Percentiles rank a stretch among this genome's conserved stretches.
Conservation (phyloP, 2,797 vertebrate genomes). For the Xerus rutilus region DNA sequence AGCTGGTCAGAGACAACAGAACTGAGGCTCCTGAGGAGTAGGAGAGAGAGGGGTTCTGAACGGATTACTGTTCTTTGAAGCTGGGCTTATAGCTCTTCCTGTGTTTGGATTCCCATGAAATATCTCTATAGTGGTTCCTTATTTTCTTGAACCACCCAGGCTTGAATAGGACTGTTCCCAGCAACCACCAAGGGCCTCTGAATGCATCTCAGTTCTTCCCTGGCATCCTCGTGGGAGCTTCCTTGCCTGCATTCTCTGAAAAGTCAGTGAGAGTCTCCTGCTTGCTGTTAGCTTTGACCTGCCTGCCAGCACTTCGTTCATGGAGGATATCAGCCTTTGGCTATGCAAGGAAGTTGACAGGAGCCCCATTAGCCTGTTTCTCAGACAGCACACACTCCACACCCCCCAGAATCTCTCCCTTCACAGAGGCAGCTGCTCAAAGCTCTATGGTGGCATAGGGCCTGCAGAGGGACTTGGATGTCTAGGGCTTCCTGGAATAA, state of each 20-base stretch:
- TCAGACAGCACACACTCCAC: neutral
- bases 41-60: neutral
- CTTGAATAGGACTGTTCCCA: neutral
- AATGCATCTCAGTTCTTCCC: neutral
- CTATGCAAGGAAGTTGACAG: neutral
- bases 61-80: neutral
- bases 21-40: neutral
- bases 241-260: neutral
- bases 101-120: neutral
- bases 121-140: neutral
- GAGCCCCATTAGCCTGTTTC: neutral
- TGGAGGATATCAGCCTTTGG: neutral
- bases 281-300: neutral
- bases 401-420: neutral
- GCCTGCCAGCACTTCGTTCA: neutral
- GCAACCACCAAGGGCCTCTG: neutral
- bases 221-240: neutral
- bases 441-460: neutral
- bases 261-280: neutral
- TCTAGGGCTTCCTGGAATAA: neutral
- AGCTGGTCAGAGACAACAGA: neutral
- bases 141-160: neutral
- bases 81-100: neutral
- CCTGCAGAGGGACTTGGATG: no score
- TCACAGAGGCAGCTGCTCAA: fast-evolving